Evolutionary conservation across 2,888 invertebrate genomes (phyloP), one percentile per base, ranked within the genome.

Genomic region (Patella depressa): DNA sequence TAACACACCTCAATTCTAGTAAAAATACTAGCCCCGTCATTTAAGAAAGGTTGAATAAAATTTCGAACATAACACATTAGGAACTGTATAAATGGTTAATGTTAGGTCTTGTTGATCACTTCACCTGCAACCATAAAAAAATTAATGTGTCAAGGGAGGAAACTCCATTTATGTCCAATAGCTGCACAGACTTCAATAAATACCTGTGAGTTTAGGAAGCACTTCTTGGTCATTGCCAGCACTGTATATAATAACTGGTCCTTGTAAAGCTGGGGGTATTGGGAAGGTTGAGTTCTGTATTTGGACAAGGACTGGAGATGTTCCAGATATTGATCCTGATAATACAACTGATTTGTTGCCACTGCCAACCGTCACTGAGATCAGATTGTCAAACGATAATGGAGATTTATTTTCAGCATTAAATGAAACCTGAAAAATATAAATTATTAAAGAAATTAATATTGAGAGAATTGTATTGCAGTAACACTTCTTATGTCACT

Each of bases 151-250:
- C 53, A 45, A 24, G 34, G 15, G 69, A 19, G 34, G 11, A 45
- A 34, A 19, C 34, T 12, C 29, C 5, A 15, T 72, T 15, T 19
- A 29, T 45, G n/a, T 1, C 24, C 29, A 14, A 55, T 54, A 34
- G 7, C 54, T 45, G 9, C 45, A 9, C 45, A 45, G 45, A 45
- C 5, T 9, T 45, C 53, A 17, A 12, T 14, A 78, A 81, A 78
- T 75, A 88, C 88, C 85, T 79, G 86, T 80, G 15, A 87, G 84
- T 65, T 80, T 77, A 19, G 87, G 78, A 69, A 88, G 70, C 0
- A 87, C 74, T 55, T 83, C 72, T 17, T 83, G 53, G 70, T 79
- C 81, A 54, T 80, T 73, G n/a, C 73, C 73, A 45, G 84, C 85
- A 54, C 83, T 81, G 78, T 87, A 88, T 29, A 88, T 54, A 12